Conservation (phyloP, 2,797 vertebrate genomes). For the Acanthurus lineatus region DNA sequence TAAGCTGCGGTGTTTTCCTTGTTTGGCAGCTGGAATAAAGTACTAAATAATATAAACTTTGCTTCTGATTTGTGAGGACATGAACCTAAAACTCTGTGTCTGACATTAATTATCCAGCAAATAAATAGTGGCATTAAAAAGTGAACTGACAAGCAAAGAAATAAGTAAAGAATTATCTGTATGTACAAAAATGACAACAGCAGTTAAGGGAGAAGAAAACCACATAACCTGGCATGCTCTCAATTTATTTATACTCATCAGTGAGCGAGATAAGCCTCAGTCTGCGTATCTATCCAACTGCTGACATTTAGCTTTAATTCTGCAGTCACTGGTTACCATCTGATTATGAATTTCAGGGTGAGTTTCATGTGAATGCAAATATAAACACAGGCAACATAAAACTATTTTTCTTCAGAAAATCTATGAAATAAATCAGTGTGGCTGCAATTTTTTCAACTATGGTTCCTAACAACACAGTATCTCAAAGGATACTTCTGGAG, state of each 20-base stretch:
- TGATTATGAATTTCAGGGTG: constrained; percentile 52
- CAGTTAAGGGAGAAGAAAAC: constrained; percentile 52
- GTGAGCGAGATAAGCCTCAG: constrained; percentile 64
- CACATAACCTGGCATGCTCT: constrained; percentile 51
- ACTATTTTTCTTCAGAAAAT: constrained; percentile 24
- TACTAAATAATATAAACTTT: constrained; percentile 11
- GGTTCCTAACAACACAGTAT: constrained; percentile 19
- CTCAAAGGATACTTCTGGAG: not conserved
- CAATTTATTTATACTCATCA: constrained; percentile 66
- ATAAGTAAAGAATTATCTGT: constrained; percentile 41
- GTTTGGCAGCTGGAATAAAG: constrained; percentile 25
- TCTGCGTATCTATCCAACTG: constrained; percentile 68
- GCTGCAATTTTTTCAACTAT: constrained; percentile 6
- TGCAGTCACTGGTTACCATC: constrained; percentile 62
- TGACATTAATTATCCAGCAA: constrained; percentile 19
- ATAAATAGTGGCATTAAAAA: constrained; percentile 41
- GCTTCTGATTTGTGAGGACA: constrained; percentile 22
- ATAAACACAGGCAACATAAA: constrained; percentile 31
- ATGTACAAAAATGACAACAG: constrained; percentile 62
- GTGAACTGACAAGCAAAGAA: constrained; percentile 30
- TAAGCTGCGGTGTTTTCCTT: constrained; percentile 49
- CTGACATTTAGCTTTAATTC: constrained; percentile 78
- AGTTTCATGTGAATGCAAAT: constrained; percentile 50
- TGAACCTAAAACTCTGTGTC: constrained; percentile 20
- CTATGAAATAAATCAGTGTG: constrained; percentile 18